Evolutionary conservation across 2,888 invertebrate species (phyloP).

Genomic region (Parnassius mnemosyne): DNA sequence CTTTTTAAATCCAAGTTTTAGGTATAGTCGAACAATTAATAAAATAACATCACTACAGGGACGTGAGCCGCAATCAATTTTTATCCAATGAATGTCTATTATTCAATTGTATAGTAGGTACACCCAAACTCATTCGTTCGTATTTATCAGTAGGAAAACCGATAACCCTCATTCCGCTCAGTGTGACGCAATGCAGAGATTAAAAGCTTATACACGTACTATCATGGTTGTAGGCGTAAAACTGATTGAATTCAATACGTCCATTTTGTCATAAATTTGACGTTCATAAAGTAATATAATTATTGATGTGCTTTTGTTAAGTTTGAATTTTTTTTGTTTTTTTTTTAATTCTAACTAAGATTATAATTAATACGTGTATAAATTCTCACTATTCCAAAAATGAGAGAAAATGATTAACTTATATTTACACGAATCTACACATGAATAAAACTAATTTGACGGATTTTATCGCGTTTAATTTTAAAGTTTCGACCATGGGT

Average conservation of each 20-base stretch:
- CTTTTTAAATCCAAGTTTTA: no score
- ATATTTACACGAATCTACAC: no score
- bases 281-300: slow-evolving; percentile 29
- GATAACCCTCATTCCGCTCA: slow-evolving; percentile 75
- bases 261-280: slow-evolving; percentile 54
- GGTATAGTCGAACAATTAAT: neutral
- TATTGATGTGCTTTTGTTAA: neutral
- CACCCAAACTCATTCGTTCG: slow-evolving; percentile 65
- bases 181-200: slow-evolving; percentile 57
- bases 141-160: slow-evolving; percentile 69
- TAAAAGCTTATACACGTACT: slow-evolving; percentile 63
- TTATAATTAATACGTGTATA: no score
- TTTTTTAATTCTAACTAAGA: no score
- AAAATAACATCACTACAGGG: neutral
- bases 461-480: no score
- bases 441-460: no score
- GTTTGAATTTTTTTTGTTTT: no score
- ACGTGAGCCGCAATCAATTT: slow-evolving; percentile 55
- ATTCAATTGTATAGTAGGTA: slow-evolving; percentile 58
- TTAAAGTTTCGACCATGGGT: no score
- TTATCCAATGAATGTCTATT: slow-evolving; percentile 62
- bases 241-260: slow-evolving; percentile 63
- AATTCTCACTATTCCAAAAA: no score
- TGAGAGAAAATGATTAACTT: no score
- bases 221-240: slow-evolving; percentile 56